Base-by-base conservation (phyloP, 2,113 vertebrate species). In the human region DNA sequence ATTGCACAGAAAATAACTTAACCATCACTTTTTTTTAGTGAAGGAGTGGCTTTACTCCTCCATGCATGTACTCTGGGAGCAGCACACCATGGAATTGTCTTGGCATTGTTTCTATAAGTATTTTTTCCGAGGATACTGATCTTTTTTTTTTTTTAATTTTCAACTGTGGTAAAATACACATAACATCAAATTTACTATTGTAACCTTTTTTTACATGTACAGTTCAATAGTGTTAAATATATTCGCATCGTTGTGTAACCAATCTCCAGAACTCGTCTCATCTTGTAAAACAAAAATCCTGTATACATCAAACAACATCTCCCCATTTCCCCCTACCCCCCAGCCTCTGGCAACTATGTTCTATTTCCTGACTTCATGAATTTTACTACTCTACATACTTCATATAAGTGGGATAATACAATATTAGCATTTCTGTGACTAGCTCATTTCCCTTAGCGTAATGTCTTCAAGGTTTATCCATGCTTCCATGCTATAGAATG, bases 41-140 rank as follows among this genome's bases (percentile, higher is more conserved):
- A 70, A 94, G 80, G 38, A 90, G 68, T 84, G 80, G 50, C 20
- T 96, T 89, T 85, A 48, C 14, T 87, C 18, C 32, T 38, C 79
- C 50, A 11, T 48, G 52, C 40, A 40, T 82, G 27, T 13, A 52
- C 82, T 94, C 68, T 57, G 70, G n/a, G 38, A 79, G 55, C 20
- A 97, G 75, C 4, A 70, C 8, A 73, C 35, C 35, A 89, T 89
- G 82, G 83, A 91, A 94, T 32, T 75, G 30, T 43, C 43, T 89
- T 84, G 40, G 48, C 27, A 64, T 45, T 96, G 38, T 96, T 93
- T 95, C 79, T 94, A 5, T 84, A 94, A 76, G 32, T 61, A 57
- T 45, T 38, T 87, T 87, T 86, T 91, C 64, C 50, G 59, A 95
- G 17, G 4, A 87, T 45, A 61, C 27, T 93, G 25, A 59, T 38